These are phyloP conservation scores for Dreissena polymorpha DNA, from an alignment of 1,140 invertebrate genomes.

Conservation along the genomic window DNA sequence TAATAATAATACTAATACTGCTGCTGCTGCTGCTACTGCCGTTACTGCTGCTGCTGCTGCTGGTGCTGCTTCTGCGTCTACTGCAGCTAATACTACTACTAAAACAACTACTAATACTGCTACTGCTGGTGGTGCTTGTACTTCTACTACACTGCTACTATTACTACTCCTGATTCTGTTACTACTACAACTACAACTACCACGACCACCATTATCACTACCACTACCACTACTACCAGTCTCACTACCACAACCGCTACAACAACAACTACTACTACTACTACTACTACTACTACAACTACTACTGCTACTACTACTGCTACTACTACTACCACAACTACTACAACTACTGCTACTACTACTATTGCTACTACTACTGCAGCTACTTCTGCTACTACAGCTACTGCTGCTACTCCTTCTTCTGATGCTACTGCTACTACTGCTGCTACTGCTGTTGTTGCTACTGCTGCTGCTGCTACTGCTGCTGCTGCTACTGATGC, in stretches of 20 bases:
- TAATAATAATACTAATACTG: no score
- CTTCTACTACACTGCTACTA: no score
- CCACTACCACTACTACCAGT: not conserved
- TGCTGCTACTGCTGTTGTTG: not conserved
- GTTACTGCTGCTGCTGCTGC: no score
- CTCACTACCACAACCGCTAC: not conserved
- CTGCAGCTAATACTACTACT: no score
- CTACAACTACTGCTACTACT: not conserved
- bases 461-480: not conserved
- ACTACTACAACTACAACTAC: not conserved
- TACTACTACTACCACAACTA: conserved; percentile 15
- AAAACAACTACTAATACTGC: not conserved
- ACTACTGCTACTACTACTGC: conserved; percentile 12
- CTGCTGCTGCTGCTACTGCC: no score
- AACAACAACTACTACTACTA: not conserved
- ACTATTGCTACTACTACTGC: not conserved
- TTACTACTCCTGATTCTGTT: no score
- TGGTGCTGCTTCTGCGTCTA: no score
- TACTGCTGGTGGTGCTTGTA: not conserved
- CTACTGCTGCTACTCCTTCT: conserved; percentile 7
- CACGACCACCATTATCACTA: not conserved
- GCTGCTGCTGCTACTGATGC: not conserved
- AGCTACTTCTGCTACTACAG: not conserved
- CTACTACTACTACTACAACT: conserved; percentile 16
- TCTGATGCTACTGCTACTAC: conserved; percentile 10